These are phyloP conservation scores for Montipora foliosa DNA, from an alignment of 64 coral and sea anemone species.

Conservation along the genomic window DNA sequence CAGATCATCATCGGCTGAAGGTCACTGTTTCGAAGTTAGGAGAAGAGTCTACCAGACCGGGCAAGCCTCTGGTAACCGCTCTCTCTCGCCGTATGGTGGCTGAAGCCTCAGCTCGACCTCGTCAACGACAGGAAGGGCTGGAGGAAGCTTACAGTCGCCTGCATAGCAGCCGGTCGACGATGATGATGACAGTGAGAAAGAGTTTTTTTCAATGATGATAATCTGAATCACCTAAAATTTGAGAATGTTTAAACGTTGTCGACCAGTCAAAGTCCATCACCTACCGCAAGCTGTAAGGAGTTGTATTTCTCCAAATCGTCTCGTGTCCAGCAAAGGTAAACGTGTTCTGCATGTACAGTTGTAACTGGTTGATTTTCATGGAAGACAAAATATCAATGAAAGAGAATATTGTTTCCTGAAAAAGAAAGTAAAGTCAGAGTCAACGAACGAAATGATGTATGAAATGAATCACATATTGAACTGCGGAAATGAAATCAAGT, in stretches of 20 bases:
- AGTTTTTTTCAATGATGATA: not conserved
- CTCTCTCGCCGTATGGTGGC: too few species aligned
- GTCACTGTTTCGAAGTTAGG: not conserved
- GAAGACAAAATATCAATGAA: slow-evolving; percentile 81
- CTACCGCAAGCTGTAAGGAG: slow-evolving; percentile 82
- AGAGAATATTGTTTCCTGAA: slow-evolving; percentile 90
- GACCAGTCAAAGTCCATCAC: not conserved
- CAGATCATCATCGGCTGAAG: not conserved
- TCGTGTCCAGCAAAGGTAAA: slow-evolving; percentile 87
- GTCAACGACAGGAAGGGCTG: too few species aligned
- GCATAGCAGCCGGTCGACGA: too few species aligned
- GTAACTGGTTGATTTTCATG: slow-evolving; percentile 93
- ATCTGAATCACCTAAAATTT: not conserved
- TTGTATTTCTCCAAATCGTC: slow-evolving; percentile 69
- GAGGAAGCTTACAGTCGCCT: too few species aligned
- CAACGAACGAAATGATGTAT: not conserved
- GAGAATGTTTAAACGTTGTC: too few species aligned
- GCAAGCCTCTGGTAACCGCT: too few species aligned
- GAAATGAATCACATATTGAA: too few species aligned
- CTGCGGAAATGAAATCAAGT: too few species aligned
- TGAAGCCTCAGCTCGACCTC: too few species aligned
- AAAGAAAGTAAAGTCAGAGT: not conserved
- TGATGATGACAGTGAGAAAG: too few species aligned
- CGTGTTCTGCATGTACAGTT: slow-evolving; percentile 93
- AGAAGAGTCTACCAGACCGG: too few species aligned